Evolutionary conservation across 2,888 invertebrate genomes (phyloP).

Genomic region (Theodoxus fluviatilis): DNA sequence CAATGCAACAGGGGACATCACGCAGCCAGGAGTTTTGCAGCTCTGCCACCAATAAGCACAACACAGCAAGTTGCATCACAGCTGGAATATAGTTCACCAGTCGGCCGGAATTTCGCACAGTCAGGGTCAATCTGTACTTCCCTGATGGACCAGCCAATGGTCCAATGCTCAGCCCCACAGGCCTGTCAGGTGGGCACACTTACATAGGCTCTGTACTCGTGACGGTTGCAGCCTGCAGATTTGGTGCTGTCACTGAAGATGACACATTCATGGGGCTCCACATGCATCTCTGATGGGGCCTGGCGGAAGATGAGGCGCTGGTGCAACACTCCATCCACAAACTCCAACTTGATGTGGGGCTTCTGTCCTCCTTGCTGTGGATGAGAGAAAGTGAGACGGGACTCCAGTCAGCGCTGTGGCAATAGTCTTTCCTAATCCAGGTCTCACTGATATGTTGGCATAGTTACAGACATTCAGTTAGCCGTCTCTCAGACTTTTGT

Average conservation of each 20-base stretch:
- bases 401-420: not conserved
- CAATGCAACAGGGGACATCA: too few species aligned
- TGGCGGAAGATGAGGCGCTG: constrained; percentile 59
- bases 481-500: too few species aligned
- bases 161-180: too few species aligned
- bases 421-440: not conserved
- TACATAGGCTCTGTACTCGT: constrained; percentile 60
- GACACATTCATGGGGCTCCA: constrained; percentile 57
- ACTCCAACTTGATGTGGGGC: constrained; percentile 57
- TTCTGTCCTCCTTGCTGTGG: constrained; percentile 43
- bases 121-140: too few species aligned
- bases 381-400: not conserved
- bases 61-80: too few species aligned
- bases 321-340: constrained; percentile 54
- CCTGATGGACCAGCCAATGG: too few species aligned
- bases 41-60: too few species aligned
- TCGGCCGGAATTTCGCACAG: too few species aligned
- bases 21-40: too few species aligned
- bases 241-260: constrained; percentile 60
- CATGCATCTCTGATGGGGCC: constrained; percentile 49
- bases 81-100: too few species aligned
- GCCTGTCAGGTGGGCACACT: constrained; percentile 44
- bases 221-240: constrained; percentile 54
- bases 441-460: too few species aligned
- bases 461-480: too few species aligned